phyloP scores from a whole-genome alignment of 2,888 invertebrate genomes.

The Galeopsomyia nigrocyanea region DNA sequence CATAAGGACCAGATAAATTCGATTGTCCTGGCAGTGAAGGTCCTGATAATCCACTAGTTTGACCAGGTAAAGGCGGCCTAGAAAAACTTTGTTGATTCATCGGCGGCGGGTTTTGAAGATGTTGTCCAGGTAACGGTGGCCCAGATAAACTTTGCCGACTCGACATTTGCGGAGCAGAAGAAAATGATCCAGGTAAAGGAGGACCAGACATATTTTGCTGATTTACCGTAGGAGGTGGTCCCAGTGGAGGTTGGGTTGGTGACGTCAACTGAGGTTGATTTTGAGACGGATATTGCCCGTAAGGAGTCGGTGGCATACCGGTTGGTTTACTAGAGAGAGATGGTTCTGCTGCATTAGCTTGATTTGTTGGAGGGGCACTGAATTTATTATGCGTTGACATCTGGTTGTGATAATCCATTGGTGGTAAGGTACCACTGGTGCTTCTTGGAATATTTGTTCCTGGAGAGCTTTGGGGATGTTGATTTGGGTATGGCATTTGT shows the following conservation, averaged over 20 bases:
- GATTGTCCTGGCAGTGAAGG: constrained; percentile 52
- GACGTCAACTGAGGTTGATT: constrained; percentile 10
- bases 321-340: constrained; percentile 46
- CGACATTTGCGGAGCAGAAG: constrained; percentile 44
- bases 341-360: constrained; percentile 45
- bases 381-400: constrained; percentile 27
- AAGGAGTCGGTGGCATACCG: constrained; percentile 13
- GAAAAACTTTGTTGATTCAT: constrained; percentile 49
- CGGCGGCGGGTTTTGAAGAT: constrained; percentile 41
- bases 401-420: constrained; percentile 40
- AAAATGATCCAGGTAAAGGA: constrained; percentile 44
- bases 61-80: constrained; percentile 47
- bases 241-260: constrained; percentile 16
- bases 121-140: constrained; percentile 52
- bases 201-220: constrained; percentile 47
- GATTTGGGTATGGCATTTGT: constrained; percentile 48
- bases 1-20: constrained; percentile 37
- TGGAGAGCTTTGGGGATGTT: constrained; percentile 44
- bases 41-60: constrained; percentile 39
- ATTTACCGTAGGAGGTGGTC: constrained; percentile 28
- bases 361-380: constrained; percentile 44
- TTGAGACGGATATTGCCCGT: constrained; percentile 41
- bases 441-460: constrained; percentile 44
- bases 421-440: constrained; percentile 9
- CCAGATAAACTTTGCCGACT: constrained; percentile 50